Evolutionary conservation across 2,113 vertebrate species (phyloP).

Genomic region (Dunckerocampus dactyliophorus): DNA sequence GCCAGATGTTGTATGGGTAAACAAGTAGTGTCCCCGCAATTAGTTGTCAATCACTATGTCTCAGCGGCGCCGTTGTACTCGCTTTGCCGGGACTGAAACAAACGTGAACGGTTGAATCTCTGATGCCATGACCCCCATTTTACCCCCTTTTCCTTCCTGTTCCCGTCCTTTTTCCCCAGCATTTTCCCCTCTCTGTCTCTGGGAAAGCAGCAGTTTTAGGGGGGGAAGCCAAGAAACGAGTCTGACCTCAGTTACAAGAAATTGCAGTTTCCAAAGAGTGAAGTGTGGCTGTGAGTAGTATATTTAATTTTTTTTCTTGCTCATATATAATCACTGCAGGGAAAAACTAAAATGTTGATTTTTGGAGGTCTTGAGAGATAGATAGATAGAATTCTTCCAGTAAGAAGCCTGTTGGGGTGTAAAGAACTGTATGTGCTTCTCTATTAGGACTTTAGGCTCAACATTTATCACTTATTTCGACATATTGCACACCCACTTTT

Average conservation of each 20-base stretch:
- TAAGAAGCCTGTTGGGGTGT: not conserved
- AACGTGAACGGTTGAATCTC: conserved; percentile 2
- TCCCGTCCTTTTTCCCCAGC: conserved; percentile 38
- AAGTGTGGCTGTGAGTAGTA: conserved; percentile 44
- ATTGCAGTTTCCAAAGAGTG: conserved; percentile 40
- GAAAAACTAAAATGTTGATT: not conserved
- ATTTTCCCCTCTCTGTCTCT: conserved; percentile 48
- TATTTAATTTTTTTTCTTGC: not conserved
- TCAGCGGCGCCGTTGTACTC: conserved; percentile 5
- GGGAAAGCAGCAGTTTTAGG: conserved; percentile 55
- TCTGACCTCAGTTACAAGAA: conserved; percentile 53
- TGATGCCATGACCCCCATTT: conserved; percentile 16
- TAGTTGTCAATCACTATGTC: conserved; percentile 11
- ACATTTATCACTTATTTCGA: not conserved
- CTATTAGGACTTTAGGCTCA: not conserved
- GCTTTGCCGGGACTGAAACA: conserved; percentile 16
- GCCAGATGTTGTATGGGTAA: conserved; percentile 36
- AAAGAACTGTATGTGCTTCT: not conserved
- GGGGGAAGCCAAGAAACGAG: conserved; percentile 56
- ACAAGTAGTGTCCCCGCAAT: conserved; percentile 2
- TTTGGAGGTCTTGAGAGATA: too few species aligned
- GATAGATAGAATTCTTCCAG: not conserved
- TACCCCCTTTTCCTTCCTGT: conserved; percentile 20
- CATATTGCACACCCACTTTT: not conserved
- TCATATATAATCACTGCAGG: not conserved